A percentile compares a stretch with the other conserved stretches of the same genome.
phyloP scores from a whole-genome alignment of 1,140 invertebrate species.

The Nomia melanderi region DNA sequence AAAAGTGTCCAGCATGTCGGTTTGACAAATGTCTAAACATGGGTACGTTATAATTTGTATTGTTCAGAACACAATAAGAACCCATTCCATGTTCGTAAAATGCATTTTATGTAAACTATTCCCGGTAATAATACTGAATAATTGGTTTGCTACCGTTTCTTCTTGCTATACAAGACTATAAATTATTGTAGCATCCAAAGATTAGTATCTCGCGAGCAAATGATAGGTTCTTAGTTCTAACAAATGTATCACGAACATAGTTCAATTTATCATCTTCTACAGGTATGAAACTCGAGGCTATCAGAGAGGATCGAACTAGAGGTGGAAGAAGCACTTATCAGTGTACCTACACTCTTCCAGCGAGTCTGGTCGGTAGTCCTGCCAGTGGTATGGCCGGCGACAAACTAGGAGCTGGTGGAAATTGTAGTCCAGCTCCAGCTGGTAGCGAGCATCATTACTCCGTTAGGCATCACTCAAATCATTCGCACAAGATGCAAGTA shows the following conservation, averaged over 20 bases:
- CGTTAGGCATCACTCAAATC: slow-evolving; percentile 76
- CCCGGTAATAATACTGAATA: too few relatives aligned
- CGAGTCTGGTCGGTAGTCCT: slow-evolving; percentile 83
- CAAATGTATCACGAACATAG: background rate
- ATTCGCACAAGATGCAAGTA: slow-evolving; percentile 76
- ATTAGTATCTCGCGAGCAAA: too few relatives aligned
- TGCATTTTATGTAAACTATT: too few relatives aligned
- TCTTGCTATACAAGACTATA: too few relatives aligned
- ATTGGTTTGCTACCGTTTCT: too few relatives aligned
- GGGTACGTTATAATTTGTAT: slow-evolving; percentile 79
- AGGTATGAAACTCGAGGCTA: slow-evolving; percentile 97
- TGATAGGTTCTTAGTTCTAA: too few relatives aligned
- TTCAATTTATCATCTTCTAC: background rate
- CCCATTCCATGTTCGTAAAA: too few relatives aligned
- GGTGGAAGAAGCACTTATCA: slow-evolving; percentile 98
- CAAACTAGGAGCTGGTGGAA: slow-evolving; percentile 72
- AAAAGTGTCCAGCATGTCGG: slow-evolving; percentile 98
- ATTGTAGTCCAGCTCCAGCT: slow-evolving; percentile 76
- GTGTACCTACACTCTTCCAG: slow-evolving; percentile 93
- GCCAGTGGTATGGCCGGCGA: slow-evolving; percentile 72
- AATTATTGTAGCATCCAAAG: too few relatives aligned
- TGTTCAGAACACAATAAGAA: too few relatives aligned
- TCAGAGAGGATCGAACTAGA: slow-evolving; percentile 95
- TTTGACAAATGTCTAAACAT: slow-evolving; percentile 97
- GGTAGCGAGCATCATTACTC: slow-evolving; percentile 77